Evolutionary conservation across 1,140 invertebrate genomes (phyloP), one percentile per base, ranked within the genome.

Genomic region (Delia radicum): DNA sequence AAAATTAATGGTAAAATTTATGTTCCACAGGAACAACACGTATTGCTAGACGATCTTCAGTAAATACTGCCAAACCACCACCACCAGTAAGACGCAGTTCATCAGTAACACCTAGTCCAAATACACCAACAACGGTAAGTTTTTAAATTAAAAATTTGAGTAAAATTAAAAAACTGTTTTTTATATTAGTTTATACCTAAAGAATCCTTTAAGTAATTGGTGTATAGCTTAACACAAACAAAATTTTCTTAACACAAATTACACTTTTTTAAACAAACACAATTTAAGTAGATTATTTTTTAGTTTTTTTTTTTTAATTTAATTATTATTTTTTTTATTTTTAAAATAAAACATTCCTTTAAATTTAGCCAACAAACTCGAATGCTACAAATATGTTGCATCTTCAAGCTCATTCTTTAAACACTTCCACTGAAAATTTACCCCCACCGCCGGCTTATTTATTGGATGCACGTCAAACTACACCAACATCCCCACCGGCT

Each of bases 21-120:
- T 69, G 10, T 26, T 48, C 26, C 61, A 77, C 79, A 76, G 76
- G 80, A 74, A 80, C 80, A 13, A 84, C 85, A 31, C 81, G 85
- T 69, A 85, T 86, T 27, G 82, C 85, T 65, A 79, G 85, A 37
- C 79, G 85, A 48, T 82, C 83, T 26, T 93, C 91, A 48, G 89
- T 91, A 77, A 92, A 91, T 79, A 87, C 87, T 76, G 87, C 90
- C 61, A 92, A 95, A 86, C 94, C 94, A 31, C 93, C 94, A 31
- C 95, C 95, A 33, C 95, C 95, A 2, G 93, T 96, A 0, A 88
- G 95, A 77, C 88, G 95, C 46, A 95, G 94, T 12, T 95, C 95
- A 0, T 95, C 94, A 42, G 94, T 96, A 74, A 92, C 93, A 27
- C 85, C 85, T 65, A 83, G 82, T 79, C 79, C 79, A 75, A 84